Percentiles rank a stretch among this genome's conserved stretches.
Evolutionary conservation across 2,797 vertebrate genomes (phyloP).

Genomic region (Bufotes viridis): DNA sequence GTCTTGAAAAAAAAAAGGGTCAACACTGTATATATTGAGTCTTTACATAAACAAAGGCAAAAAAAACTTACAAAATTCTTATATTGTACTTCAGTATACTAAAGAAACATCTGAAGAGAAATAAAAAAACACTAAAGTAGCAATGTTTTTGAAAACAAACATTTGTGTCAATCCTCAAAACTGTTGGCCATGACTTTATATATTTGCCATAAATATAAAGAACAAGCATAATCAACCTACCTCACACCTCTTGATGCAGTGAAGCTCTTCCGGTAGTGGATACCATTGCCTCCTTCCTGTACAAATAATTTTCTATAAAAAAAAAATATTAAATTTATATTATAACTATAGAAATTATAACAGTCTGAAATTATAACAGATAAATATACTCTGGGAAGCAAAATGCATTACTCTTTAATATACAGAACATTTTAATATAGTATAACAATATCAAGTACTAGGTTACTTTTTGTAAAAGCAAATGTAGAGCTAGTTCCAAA

Average conservation of each 20-base stretch:
- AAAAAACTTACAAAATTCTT: too few relatives aligned
- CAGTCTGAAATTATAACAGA: neutral
- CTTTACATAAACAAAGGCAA: too few relatives aligned
- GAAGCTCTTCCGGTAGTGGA: slow-evolving; percentile 88
- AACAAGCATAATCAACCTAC: slow-evolving; percentile 74
- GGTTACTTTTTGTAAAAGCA: neutral
- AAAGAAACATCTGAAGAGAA: too few relatives aligned
- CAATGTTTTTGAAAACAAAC: too few relatives aligned
- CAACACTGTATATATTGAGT: too few relatives aligned
- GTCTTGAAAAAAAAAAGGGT: too few relatives aligned
- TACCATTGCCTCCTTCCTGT: slow-evolving; percentile 96
- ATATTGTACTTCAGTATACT: too few relatives aligned
- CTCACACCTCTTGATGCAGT: slow-evolving; percentile 97
- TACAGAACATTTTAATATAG: too few relatives aligned
- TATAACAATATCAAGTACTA: neutral
- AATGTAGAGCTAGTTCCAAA: neutral
- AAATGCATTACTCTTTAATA: neutral
- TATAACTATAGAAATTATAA: neutral
- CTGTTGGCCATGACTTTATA: neutral
- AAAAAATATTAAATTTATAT: slow-evolving; percentile 22
- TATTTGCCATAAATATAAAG: neutral
- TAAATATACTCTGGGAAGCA: neutral
- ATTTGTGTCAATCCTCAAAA: too few relatives aligned
- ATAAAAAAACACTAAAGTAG: too few relatives aligned
- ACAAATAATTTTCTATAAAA: slow-evolving; percentile 87